Percentiles rank a stretch among this genome's conserved stretches.
phyloP scores from a whole-genome alignment of 2,888 invertebrate genomes.

The Drosophila heteroneura region DNA sequence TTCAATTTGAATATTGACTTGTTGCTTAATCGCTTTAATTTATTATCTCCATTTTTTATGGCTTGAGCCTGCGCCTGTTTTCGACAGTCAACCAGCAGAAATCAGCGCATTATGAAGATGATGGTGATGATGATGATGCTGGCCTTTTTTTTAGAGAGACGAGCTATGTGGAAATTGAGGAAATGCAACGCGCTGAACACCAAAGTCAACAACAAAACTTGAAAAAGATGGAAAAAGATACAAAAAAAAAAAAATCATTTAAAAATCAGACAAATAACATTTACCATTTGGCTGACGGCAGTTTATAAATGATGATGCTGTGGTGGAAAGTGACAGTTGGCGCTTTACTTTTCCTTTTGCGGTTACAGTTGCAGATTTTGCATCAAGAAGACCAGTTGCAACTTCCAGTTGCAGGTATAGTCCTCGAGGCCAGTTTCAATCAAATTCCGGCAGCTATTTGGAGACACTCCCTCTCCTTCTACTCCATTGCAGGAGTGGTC shows the following conservation, averaged over 20 bases:
- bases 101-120: constrained; percentile 19
- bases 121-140: constrained; percentile 13
- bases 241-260: constrained; percentile 1
- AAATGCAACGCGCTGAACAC: constrained; percentile 61
- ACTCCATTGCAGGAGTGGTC: constrained; percentile 10
- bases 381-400: constrained; percentile 16
- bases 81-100: constrained; percentile 28
- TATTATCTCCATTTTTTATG: not conserved
- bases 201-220: constrained; percentile 49
- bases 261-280: constrained; percentile 27
- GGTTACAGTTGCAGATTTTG: constrained; percentile 18
- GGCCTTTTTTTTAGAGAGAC: constrained; percentile 44
- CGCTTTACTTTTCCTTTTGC: constrained; percentile 24
- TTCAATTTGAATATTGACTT: not conserved
- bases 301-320: constrained; percentile 70
- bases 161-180: constrained; percentile 71
- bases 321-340: constrained; percentile 72
- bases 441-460: constrained; percentile 51
- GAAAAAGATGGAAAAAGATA: constrained; percentile 32
- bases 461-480: not conserved
- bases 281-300: constrained; percentile 74
- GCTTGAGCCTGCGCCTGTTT: constrained; percentile 46
- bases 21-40: constrained; percentile 36
- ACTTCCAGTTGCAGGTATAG: constrained; percentile 43
- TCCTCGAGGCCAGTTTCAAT: constrained; percentile 46